Conservation (phyloP, 2,113 vertebrate species). For the Eleginops maclovinus region DNA sequence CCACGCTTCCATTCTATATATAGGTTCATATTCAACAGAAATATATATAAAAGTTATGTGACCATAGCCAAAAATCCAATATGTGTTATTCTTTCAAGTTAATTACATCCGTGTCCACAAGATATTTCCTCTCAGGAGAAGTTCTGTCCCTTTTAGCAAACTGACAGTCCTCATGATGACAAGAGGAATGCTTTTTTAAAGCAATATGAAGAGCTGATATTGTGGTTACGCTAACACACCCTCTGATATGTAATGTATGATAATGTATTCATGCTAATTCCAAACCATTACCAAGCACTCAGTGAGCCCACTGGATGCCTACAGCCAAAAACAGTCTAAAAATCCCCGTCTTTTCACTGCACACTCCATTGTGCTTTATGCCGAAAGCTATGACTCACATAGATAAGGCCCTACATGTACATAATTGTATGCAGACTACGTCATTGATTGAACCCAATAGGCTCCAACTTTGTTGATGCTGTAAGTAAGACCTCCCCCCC, state of each 20-base stretch:
- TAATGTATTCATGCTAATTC: conserved; percentile 43
- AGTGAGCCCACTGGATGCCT: conserved; percentile 20
- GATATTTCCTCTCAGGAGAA: not conserved
- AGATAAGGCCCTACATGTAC: not conserved
- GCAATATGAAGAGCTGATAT: not conserved
- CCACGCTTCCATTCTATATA: no score
- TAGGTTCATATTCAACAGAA: no score
- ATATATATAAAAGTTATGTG: no score
- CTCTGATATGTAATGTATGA: conserved; percentile 39
- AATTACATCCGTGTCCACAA: no score
- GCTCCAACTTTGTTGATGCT: not conserved
- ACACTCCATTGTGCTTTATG: conserved; percentile 3
- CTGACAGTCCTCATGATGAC: not conserved
- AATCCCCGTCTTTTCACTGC: not conserved
- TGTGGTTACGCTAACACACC: conserved; percentile 13
- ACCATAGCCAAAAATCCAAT: not conserved
- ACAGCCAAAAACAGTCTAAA: conserved; percentile 12
- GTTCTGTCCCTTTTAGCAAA: conserved; percentile 4
- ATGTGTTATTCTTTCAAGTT: no score
- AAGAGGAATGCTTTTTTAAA: not conserved
- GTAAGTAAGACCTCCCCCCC: no score
- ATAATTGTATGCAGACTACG: conserved; percentile 3
- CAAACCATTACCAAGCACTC: conserved; percentile 26
- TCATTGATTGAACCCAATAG: conserved; percentile 39
- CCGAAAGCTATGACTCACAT: conserved; percentile 15